A percentile compares a stretch with the other conserved stretches of the same genome.
Conservation (phyloP, 1,140 invertebrate species). For the Scaptomyza montana region DNA sequence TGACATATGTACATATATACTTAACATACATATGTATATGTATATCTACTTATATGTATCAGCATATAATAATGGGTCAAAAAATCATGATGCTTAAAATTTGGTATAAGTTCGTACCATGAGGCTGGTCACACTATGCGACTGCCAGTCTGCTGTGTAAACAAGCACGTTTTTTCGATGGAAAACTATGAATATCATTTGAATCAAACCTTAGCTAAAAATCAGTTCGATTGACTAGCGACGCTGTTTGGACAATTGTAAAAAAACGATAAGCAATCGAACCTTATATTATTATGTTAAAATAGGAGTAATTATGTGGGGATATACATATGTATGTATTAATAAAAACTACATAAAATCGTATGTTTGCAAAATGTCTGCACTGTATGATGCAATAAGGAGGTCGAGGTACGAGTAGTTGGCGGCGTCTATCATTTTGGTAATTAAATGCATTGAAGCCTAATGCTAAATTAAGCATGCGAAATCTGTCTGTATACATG, state of each 20-base stretch:
- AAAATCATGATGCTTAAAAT: no score
- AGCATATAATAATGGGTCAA: background rate
- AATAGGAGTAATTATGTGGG: background rate
- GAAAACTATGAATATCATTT: background rate
- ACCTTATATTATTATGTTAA: background rate
- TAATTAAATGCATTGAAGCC: no score
- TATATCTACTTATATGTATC: background rate
- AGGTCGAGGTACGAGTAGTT: slow-evolving; percentile 25
- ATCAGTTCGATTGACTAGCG: background rate
- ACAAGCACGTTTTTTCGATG: slow-evolving; percentile 69
- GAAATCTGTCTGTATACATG: slow-evolving; percentile 83
- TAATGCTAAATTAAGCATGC: slow-evolving; percentile 24
- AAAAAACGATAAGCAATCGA: background rate
- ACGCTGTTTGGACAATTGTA: slow-evolving; percentile 1
- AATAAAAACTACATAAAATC: background rate
- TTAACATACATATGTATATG: background rate
- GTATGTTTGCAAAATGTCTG: slow-evolving; percentile 1
- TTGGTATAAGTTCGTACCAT: slow-evolving; percentile 10
- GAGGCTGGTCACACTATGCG: slow-evolving; percentile 35
- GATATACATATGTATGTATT: background rate
- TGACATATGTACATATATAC: background rate
- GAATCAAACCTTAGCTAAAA: background rate
- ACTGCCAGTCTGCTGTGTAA: slow-evolving; percentile 45
- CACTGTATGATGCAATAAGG: slow-evolving; percentile 59
- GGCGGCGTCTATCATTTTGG: slow-evolving; percentile 4